phyloP scores from a whole-genome alignment of 2,888 invertebrate species.

The Palloptera scutellata region DNA sequence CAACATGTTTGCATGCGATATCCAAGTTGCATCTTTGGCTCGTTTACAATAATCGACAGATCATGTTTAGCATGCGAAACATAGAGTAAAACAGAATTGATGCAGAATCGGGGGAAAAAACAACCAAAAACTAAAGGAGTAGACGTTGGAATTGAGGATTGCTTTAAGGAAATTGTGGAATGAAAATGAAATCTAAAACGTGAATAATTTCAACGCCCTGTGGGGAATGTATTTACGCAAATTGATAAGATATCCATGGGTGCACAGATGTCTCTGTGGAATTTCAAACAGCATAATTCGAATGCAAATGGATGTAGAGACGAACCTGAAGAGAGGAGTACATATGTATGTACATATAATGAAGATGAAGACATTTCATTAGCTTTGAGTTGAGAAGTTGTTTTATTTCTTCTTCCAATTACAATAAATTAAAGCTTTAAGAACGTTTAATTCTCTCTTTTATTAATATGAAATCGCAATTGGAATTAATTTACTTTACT shows the following conservation, averaged over 20 bases:
- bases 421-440: no score
- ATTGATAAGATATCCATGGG: conserved; percentile 48
- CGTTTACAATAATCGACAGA: conserved; percentile 39
- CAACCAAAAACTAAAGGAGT: not conserved
- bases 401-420: no score
- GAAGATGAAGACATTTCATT: no score
- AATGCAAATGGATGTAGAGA: not conserved
- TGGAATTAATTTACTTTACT: no score
- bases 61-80: conserved; percentile 36
- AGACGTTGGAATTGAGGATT: not conserved
- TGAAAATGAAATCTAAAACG: conserved; percentile 26
- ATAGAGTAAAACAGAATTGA: conserved; percentile 29
- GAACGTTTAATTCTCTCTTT: no score
- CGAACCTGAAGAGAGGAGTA: no score
- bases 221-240: conserved; percentile 42
- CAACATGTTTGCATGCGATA: conserved; percentile 31
- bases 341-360: no score
- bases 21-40: conserved; percentile 30
- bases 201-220: conserved; percentile 32
- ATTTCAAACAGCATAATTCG: not conserved
- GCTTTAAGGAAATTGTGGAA: conserved; percentile 9
- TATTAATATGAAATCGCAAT: no score
- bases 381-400: no score
- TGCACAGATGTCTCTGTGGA: conserved; percentile 25
- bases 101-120: no score